Conservation (phyloP, 2,888 invertebrate genomes). For the Trichopria drosophilae region DNA sequence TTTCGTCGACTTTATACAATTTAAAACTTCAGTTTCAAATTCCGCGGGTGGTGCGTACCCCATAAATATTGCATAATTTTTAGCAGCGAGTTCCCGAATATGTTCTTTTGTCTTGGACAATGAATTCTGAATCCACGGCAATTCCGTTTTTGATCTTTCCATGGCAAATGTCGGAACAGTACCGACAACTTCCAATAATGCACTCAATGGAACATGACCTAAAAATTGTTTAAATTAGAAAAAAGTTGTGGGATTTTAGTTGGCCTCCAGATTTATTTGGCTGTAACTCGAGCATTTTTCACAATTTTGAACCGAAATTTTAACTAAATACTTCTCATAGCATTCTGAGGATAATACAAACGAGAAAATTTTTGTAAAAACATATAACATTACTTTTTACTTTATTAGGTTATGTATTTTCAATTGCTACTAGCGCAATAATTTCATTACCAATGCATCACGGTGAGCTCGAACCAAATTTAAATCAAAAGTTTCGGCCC, state of each 20-base stretch:
- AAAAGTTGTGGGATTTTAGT: conserved; percentile 2
- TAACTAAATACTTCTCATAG: too few species aligned
- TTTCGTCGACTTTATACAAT: conserved; percentile 59
- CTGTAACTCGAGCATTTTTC: too few species aligned
- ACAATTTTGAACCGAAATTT: too few species aligned
- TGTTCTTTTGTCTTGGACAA: conserved; percentile 76
- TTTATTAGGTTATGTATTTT: too few species aligned
- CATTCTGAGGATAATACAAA: too few species aligned
- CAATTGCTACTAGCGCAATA: too few species aligned
- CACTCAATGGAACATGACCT: conserved; percentile 71
- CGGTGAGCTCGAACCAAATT: too few species aligned
- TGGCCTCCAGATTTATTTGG: too few species aligned
- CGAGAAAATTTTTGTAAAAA: too few species aligned
- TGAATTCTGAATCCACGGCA: conserved; percentile 68
- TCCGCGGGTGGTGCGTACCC: conserved; percentile 63
- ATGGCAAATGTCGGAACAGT: conserved; percentile 74
- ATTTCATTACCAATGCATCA: too few species aligned
- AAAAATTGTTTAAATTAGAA: conserved; percentile 26
- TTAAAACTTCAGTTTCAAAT: conserved; percentile 63
- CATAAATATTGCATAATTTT: conserved; percentile 74
- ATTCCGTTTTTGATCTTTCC: conserved; percentile 65
- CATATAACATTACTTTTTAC: too few species aligned
- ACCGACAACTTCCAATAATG: conserved; percentile 82
- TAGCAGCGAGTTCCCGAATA: conserved; percentile 72
- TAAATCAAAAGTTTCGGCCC: too few species aligned